phyloP scores from a whole-genome alignment of 2,888 invertebrate genomes.

The Hypsopygia costalis region DNA sequence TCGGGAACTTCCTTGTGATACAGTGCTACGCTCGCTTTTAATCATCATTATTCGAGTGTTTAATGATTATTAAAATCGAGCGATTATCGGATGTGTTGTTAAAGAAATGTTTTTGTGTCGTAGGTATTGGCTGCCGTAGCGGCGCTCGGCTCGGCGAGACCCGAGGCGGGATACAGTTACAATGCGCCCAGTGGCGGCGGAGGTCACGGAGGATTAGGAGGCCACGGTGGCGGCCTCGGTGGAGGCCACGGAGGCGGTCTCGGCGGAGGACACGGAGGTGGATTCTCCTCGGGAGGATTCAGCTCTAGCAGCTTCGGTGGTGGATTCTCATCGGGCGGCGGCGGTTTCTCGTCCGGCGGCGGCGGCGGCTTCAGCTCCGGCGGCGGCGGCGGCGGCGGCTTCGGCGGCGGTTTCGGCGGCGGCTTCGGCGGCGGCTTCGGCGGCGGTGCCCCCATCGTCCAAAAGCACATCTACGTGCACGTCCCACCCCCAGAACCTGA shows the following conservation, averaged over 20 bases:
- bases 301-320: slow-evolving; percentile 61
- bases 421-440: slow-evolving; percentile 77
- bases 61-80: slow-evolving; percentile 33
- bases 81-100: slow-evolving; percentile 32
- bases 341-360: slow-evolving; percentile 37
- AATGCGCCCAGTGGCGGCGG: slow-evolving; percentile 68
- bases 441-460: slow-evolving; percentile 82
- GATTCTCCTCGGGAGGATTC: slow-evolving; percentile 50
- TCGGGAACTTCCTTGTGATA: slow-evolving; percentile 52
- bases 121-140: slow-evolving; percentile 78
- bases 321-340: slow-evolving; percentile 29
- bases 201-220: slow-evolving; percentile 45
- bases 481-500: slow-evolving; percentile 91
- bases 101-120: slow-evolving; percentile 33
- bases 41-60: slow-evolving; percentile 22
- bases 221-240: slow-evolving; percentile 33
- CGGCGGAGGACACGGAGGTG: slow-evolving; percentile 38
- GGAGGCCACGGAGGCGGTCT: slow-evolving; percentile 38
- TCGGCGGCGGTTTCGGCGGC: slow-evolving; percentile 54
- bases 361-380: slow-evolving; percentile 49
- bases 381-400: slow-evolving; percentile 46
- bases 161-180: slow-evolving; percentile 83
- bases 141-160: slow-evolving; percentile 79
- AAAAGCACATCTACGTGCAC: slow-evolving; percentile 91
- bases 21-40: slow-evolving; percentile 45